Evolutionary conservation across 92 coral and sea anemone species (phyloP).

Genomic region (Zoanthus solanderi): DNA sequence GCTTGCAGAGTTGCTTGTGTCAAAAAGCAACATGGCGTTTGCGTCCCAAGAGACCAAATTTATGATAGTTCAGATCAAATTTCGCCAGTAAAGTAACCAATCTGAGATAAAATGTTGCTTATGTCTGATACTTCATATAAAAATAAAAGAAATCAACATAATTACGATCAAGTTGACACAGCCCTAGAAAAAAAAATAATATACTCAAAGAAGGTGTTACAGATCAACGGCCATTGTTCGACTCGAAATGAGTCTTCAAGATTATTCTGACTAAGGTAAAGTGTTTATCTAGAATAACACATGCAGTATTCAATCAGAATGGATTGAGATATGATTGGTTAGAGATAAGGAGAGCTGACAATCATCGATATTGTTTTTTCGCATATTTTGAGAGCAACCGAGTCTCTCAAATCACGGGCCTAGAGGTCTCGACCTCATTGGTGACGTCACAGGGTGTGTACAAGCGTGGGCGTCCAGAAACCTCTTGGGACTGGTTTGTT

Average conservation of each 20-base stretch:
- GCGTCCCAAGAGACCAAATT: constrained; percentile 50
- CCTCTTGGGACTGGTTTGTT: constrained; percentile 88
- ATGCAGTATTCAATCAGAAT: constrained; percentile 55
- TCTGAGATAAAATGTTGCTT: background rate
- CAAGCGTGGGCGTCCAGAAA: constrained; percentile 94
- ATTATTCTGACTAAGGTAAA: background rate
- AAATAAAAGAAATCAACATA: constrained; percentile 11
- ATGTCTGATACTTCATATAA: constrained; percentile 10
- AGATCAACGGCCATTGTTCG: constrained; percentile 38
- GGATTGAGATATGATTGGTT: constrained; percentile 67
- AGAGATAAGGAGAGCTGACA: constrained; percentile 68
- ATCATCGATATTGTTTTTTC: constrained; percentile 72
- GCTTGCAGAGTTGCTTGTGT: constrained; percentile 49
- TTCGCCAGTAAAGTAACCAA: constrained; percentile 6
- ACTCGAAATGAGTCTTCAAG: constrained; percentile 24
- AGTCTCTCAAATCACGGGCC: constrained; percentile 65
- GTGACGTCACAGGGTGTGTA: constrained; percentile 99
- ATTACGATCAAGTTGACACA: background rate
- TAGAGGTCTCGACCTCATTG: constrained; percentile 76
- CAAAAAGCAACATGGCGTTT: constrained; percentile 48
- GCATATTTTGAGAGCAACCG: constrained; percentile 51
- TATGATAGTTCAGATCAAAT: constrained; percentile 49
- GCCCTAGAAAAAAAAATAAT: constrained; percentile 16
- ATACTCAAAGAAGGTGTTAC: constrained; percentile 11
- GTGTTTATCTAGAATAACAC: constrained; percentile 55